Evolutionary conservation across 2,113 vertebrate species (phyloP).

Genomic region (Osmerus eperlanus): DNA sequence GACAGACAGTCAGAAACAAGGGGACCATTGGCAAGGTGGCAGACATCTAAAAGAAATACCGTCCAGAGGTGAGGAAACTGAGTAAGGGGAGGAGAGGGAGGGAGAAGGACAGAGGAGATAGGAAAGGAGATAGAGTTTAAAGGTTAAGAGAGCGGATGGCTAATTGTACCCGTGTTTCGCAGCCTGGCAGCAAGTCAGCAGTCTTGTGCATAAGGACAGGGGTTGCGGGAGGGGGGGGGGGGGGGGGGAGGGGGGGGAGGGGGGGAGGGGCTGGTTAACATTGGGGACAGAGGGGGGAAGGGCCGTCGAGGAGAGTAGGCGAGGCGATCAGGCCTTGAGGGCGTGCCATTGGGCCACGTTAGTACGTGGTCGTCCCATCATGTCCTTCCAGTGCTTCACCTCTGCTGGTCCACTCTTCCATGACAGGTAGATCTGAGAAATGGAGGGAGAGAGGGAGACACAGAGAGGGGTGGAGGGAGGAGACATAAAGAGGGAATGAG

Average conservation of each 20-base stretch:
- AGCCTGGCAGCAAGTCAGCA: conserved; percentile 68
- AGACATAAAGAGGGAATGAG: conserved; percentile 10
- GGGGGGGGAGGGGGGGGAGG: neutral
- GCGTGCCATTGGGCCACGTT: conserved; percentile 98
- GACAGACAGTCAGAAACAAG: conserved; percentile 41
- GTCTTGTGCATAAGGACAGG: conserved; percentile 75
- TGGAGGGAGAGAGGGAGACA: conserved; percentile 8
- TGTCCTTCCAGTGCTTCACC: conserved; percentile 99
- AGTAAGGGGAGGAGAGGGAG: conserved; percentile 45
- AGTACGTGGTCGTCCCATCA: conserved; percentile 94
- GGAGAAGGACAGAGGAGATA: conserved; percentile 9
- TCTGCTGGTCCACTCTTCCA: conserved; percentile 98
- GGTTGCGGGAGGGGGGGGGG: neutral
- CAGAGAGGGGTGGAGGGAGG: conserved; percentile 6
- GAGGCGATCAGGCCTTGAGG: conserved; percentile 88
- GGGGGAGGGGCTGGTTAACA: neutral
- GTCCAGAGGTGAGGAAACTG: conserved; percentile 10
- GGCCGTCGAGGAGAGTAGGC: conserved; percentile 5
- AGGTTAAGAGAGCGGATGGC: conserved; percentile 67
- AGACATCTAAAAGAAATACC: neutral
- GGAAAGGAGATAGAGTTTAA: conserved; percentile 16
- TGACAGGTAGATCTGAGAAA: conserved; percentile 91
- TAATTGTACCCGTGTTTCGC: conserved; percentile 80
- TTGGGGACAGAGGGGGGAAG: neutral
- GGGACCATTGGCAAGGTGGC: conserved; percentile 12